Percentiles rank a stretch among this genome's conserved stretches.
phyloP scores from a whole-genome alignment of 1,140 invertebrate genomes.

The Centruroides sculpturatus region DNA sequence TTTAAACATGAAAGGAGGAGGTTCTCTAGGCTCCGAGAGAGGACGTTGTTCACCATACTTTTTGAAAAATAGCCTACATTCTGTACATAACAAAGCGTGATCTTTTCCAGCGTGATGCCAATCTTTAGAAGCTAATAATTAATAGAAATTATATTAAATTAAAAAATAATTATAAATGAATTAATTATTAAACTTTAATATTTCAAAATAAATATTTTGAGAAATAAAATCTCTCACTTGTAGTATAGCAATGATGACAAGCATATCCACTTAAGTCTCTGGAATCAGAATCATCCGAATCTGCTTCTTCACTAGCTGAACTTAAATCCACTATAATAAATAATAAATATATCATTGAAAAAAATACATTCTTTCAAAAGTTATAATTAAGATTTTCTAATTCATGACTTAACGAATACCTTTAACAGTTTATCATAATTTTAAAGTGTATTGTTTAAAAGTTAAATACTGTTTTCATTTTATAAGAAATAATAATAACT shows the following conservation, averaged over 20 bases:
- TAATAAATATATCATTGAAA: not conserved
- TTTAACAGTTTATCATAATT: too few species aligned
- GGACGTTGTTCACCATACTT: slow-evolving; percentile 65
- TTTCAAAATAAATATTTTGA: too few species aligned
- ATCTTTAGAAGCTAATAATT: slow-evolving; percentile 43
- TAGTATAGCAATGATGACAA: slow-evolving; percentile 45
- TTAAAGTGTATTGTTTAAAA: too few species aligned
- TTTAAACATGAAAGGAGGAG: slow-evolving; percentile 48
- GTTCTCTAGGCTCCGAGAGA: slow-evolving; percentile 25
- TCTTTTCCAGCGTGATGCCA: slow-evolving; percentile 68
- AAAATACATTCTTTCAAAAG: too few species aligned
- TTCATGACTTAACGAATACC: too few species aligned
- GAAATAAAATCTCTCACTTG: slow-evolving; percentile 34
- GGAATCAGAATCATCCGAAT: slow-evolving; percentile 84
- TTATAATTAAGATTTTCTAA: too few species aligned
- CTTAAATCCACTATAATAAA: slow-evolving; percentile 43
- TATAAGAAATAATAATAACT: too few species aligned
- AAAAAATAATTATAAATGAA: too few species aligned
- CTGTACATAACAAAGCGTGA: slow-evolving; percentile 55
- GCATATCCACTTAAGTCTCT: slow-evolving; percentile 42
- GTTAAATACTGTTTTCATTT: too few species aligned
- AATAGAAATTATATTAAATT: not conserved
- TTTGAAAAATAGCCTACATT: slow-evolving; percentile 65
- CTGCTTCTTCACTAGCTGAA: slow-evolving; percentile 74
- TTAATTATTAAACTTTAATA: too few species aligned